Base-by-base conservation (phyloP, 2,113 vertebrate species). In the Mohoua ochrocephala region DNA sequence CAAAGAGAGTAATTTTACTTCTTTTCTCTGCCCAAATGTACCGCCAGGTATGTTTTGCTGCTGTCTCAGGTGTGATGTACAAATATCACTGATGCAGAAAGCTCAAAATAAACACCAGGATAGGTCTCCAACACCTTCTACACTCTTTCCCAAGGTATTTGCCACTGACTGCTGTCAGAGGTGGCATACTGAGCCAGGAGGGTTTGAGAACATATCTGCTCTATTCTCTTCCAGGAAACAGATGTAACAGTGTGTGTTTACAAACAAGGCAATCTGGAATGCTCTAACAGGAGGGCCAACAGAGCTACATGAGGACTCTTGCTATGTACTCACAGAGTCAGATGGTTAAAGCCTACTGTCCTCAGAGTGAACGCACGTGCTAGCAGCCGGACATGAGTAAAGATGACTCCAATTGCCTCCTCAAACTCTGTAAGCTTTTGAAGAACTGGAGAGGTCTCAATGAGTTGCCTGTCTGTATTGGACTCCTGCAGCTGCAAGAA, bases 321-420 rank as follows among this genome's bases (percentile, higher is more conserved):
- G 23, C 26, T 89, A 37, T 47, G n/a, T 69, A 99, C 99, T 99
- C 96, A 99, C 99, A 99, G 98, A 39, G 99, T 99, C 97, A 99
- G 98, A 94, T 99, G 99, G 98, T 99, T 99, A 98, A 99, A 99
- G 97, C 99, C 99, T 35, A 99, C 99, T 18, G 99, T 99, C 95
- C 99, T 99, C 96, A 99, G 94, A 14, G 99, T 99, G 98, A 99
- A 99, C 0, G 99, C 99, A 67, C 99, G 97, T 60, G 99, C 99
- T 70, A 99, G 96, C 42, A 99, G 99, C 16, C 99, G 98, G 80
- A 99, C 99, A 0, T 99, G 99, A 39, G 99, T 99, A 96, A 99
- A 99, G 94, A 99, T 85, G 5, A 99, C 99, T 33, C 99, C 99
- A 47, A 99, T 99, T 24, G 99, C 97, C 2, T 99, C 98, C 96